phyloP scores from a whole-genome alignment of 2,888 invertebrate genomes.

The Drosophila siamana region DNA sequence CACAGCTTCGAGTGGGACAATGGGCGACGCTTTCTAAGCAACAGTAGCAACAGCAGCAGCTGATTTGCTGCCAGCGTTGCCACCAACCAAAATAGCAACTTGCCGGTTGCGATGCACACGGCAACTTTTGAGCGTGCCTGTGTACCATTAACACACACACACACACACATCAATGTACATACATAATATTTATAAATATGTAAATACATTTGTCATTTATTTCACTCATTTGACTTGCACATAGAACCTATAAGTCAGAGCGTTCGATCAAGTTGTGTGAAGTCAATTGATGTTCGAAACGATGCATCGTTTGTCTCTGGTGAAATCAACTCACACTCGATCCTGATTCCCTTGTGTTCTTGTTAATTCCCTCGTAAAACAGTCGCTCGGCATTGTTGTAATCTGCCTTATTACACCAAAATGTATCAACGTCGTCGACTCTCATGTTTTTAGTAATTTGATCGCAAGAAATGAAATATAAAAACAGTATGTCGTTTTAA shows the following conservation, averaged over 20 bases:
- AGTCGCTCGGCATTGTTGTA: slow-evolving; percentile 51
- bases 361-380: slow-evolving; percentile 38
- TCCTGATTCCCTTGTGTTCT: not conserved
- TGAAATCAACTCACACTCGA: slow-evolving; percentile 35
- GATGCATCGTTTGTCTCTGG: not conserved
- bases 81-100: slow-evolving; percentile 20
- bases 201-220: not conserved
- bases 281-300: not conserved
- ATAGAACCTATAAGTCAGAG: not conserved
- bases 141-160: not conserved
- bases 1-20: slow-evolving; percentile 16
- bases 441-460: slow-evolving; percentile 43
- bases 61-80: slow-evolving; percentile 53
- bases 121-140: not conserved
- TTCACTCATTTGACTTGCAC: slow-evolving; percentile 6
- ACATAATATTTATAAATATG: slow-evolving; percentile 7
- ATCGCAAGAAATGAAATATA: slow-evolving; percentile 5
- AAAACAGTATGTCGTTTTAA: slow-evolving; percentile 23
- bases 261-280: not conserved
- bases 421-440: slow-evolving; percentile 43
- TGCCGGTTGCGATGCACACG: slow-evolving; percentile 15
- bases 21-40: slow-evolving; percentile 10
- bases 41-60: slow-evolving; percentile 38
- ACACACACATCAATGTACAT: slow-evolving; percentile 3
- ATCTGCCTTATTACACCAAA: slow-evolving; percentile 51